Percentiles rank a stretch among this genome's conserved stretches.
Evolutionary conservation across 2,888 invertebrate genomes (phyloP).

Genomic region (Agrotis puta): DNA sequence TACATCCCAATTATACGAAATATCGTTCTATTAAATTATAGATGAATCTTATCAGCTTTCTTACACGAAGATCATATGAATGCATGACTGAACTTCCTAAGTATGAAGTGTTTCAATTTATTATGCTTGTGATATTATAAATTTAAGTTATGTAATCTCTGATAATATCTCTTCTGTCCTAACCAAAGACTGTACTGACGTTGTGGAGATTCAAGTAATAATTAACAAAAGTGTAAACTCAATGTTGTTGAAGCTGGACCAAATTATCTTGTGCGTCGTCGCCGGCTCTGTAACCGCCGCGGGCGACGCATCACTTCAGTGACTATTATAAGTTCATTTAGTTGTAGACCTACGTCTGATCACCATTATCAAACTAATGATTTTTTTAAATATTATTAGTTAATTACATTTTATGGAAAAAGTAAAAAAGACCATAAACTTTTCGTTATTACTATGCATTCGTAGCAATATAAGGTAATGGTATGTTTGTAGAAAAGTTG

Average conservation of each 20-base stretch:
- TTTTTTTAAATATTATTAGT: slow-evolving; percentile 73
- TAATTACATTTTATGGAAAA: slow-evolving; percentile 77
- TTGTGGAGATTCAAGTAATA: slow-evolving; percentile 78
- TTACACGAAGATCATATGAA: slow-evolving; percentile 57
- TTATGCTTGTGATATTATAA: slow-evolving; percentile 90
- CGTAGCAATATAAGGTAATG: slow-evolving; percentile 86
- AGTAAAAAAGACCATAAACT: slow-evolving; percentile 83
- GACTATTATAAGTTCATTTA: slow-evolving; percentile 77
- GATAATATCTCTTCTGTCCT: slow-evolving; percentile 85
- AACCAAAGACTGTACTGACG: slow-evolving; percentile 89
- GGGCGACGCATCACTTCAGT: slow-evolving; percentile 69
- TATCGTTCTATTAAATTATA: slow-evolving; percentile 54
- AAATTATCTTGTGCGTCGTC: slow-evolving; percentile 79
- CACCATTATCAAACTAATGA: slow-evolving; percentile 77
- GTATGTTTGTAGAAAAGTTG: slow-evolving; percentile 84
- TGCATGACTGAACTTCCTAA: slow-evolving; percentile 72
- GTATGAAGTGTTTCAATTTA: slow-evolving; percentile 76
- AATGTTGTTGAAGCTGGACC: slow-evolving; percentile 87
- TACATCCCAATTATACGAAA: slow-evolving; percentile 56
- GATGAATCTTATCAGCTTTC: slow-evolving; percentile 63
- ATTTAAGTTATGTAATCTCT: slow-evolving; percentile 84
- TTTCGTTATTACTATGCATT: slow-evolving; percentile 84
- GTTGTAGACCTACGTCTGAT: slow-evolving; percentile 79
- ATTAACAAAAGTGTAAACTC: slow-evolving; percentile 76
- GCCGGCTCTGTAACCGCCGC: slow-evolving; percentile 56